Base-by-base conservation (phyloP, 2,888 invertebrate genomes). In the Leptopilina syphax region DNA sequence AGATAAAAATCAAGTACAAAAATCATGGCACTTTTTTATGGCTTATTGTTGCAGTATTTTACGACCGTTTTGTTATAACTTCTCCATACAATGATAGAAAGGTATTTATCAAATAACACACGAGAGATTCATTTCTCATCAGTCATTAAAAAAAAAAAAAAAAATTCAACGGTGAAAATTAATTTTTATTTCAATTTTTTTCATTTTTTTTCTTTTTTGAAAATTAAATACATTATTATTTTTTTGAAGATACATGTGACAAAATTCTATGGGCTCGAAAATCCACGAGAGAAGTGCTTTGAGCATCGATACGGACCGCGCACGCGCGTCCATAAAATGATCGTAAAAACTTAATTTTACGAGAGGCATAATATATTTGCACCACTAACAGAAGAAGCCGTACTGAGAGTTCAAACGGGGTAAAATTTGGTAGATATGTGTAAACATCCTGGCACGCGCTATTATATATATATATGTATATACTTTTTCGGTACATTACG, bases 341-440 rank as follows among this genome's bases (percentile, higher is more conserved):
- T 91, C 92, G 91, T 92, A 92, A 92, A 92, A 92, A 91, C 89
- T 91, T 92, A 92, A 92, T 92, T 92, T 92, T 92, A 92, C 89
- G 92, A 92, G 91, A 89, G 89, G 89, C 90, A 90, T 91, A 91
- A 92, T 92, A 92, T 92, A 91, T 92, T 91, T 90, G 91, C 91
- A 91, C 89, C 86, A 88, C 87, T 86, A 80, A 82, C 83, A 83
- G 85, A 85, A 86, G 85, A 84, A 87, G 87, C 86, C 83, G 79
- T 85, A 84, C 85, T 87, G 86, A 86, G 86, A 86, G 84, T 83
- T 82, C 80, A 83, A 73, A 54, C 41, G 73, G 73, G 73, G 73
- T 73, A 73, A 83, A 88, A 86, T 85, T 86, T 85, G 83, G 83
- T 82, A 84, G 85, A 86, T 73, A 73, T 82, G 83, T 79, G 78